phyloP scores from a whole-genome alignment of 2,113 vertebrate species.

The Picathartes gymnocephalus region DNA sequence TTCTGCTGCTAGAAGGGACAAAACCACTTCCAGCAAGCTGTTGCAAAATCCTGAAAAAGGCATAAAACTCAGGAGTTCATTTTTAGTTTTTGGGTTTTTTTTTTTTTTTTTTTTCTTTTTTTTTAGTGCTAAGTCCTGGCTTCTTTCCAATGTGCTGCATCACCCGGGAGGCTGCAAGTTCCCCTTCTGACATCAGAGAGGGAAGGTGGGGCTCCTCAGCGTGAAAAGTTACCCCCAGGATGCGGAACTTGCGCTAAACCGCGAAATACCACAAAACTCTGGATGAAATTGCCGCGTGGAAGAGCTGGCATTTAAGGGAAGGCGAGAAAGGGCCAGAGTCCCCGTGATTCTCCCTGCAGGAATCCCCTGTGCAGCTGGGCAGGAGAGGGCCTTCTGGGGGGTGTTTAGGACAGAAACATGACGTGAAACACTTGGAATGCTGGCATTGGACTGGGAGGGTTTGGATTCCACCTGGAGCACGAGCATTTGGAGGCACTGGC shows the following conservation, averaged over 20 bases:
- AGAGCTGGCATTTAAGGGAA: not conserved
- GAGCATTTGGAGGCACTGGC: not conserved
- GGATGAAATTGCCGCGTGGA: rapidly evolving
- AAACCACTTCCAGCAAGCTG: not conserved
- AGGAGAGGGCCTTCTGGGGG: not conserved
- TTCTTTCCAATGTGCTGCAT: not conserved
- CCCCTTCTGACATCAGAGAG: not conserved
- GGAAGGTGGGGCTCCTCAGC: not conserved
- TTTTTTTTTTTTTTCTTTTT: not conserved
- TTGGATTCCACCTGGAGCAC: not conserved
- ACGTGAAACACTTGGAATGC: not conserved
- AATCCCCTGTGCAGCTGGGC: not conserved
- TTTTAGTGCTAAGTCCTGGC: not conserved
- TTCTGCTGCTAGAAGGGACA: not conserved
- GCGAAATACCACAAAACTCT: not conserved
- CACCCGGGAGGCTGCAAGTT: not conserved
- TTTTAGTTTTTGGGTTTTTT: not conserved
- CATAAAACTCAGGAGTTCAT: not conserved
- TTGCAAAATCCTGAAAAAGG: not conserved
- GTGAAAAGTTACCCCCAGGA: not conserved
- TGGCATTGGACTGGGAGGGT: not conserved
- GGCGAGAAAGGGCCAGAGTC: not conserved
- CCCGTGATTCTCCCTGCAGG: rapidly evolving
- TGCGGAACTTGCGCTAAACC: not conserved
- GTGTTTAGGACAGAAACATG: not conserved